Conservation (phyloP, 2,797 vertebrate genomes). For the Spinus olivaceus region DNA sequence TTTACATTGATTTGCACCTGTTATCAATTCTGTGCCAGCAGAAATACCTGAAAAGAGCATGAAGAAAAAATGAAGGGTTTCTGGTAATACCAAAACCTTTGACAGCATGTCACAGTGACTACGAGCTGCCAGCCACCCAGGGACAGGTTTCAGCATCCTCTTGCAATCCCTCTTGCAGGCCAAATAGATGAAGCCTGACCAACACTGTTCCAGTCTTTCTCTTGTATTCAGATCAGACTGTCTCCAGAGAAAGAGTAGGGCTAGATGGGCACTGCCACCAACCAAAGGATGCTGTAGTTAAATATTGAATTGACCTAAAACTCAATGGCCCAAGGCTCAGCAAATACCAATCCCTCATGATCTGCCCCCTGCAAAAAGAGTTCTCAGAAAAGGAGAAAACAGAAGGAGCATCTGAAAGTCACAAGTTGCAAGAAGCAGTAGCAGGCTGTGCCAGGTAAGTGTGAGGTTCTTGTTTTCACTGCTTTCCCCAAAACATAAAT, state of each 20-base stretch:
- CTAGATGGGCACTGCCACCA: neutral
- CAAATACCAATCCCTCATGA: neutral
- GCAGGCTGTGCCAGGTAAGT: neutral
- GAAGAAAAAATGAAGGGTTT: neutral
- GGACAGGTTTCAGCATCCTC: neutral
- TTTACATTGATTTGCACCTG: constrained; percentile 45
- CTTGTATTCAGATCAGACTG: neutral
- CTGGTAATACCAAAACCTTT: neutral
- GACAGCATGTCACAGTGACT: neutral
- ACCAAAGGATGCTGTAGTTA: neutral
- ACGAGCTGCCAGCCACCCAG: neutral
- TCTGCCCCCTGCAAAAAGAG: neutral
- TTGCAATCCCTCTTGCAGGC: neutral
- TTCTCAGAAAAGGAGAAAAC: neutral
- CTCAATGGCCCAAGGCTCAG: neutral
- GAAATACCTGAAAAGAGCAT: neutral
- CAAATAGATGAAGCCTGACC: neutral
- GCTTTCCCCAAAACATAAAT: neutral
- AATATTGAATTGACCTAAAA: neutral
- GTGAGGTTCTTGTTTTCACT: neutral
- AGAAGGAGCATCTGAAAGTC: neutral
- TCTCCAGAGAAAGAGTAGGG: neutral
- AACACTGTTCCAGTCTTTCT: neutral
- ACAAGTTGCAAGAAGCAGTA: neutral
- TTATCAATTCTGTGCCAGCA: constrained; percentile 30